Conservation (phyloP, 2,113 vertebrate genomes). For the Pithys albifrons region DNA sequence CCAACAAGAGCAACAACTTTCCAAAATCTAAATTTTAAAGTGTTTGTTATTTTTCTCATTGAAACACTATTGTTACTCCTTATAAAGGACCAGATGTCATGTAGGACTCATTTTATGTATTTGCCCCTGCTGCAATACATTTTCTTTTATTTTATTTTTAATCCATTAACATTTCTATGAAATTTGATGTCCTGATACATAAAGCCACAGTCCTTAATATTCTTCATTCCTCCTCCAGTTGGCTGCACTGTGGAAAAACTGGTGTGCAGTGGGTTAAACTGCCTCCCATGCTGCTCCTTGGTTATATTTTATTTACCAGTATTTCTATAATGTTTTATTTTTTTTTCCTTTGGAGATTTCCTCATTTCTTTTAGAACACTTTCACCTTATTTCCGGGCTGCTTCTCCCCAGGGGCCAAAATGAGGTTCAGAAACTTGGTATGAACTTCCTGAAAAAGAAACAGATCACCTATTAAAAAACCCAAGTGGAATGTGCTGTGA, state of each 20-base stretch:
- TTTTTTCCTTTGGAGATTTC: slow-evolving; percentile 41
- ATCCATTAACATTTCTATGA: not conserved
- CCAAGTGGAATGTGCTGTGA: slow-evolving; percentile 38
- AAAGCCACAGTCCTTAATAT: not conserved
- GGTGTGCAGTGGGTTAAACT: slow-evolving; percentile 15
- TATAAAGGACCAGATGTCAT: not conserved
- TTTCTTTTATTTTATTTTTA: not conserved
- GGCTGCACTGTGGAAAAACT: not conserved
- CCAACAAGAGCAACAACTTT: not conserved
- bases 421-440: slow-evolving; percentile 54
- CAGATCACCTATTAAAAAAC: slow-evolving; percentile 60
- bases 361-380: slow-evolving; percentile 47
- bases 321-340: not conserved
- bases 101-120: not conserved
- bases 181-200: not conserved
- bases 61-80: not conserved
- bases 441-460: slow-evolving; percentile 69
- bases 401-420: not conserved
- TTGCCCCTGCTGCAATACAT: rapidly evolving
- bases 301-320: slow-evolving; percentile 54
- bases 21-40: not conserved
- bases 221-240: not conserved
- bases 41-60: not conserved
- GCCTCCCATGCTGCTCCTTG: not conserved
- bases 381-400: slow-evolving; percentile 56